Evolutionary conservation across 2,113 vertebrate genomes (phyloP), one percentile per base, ranked within the genome.

Genomic region (Catharus fuscescens): DNA sequence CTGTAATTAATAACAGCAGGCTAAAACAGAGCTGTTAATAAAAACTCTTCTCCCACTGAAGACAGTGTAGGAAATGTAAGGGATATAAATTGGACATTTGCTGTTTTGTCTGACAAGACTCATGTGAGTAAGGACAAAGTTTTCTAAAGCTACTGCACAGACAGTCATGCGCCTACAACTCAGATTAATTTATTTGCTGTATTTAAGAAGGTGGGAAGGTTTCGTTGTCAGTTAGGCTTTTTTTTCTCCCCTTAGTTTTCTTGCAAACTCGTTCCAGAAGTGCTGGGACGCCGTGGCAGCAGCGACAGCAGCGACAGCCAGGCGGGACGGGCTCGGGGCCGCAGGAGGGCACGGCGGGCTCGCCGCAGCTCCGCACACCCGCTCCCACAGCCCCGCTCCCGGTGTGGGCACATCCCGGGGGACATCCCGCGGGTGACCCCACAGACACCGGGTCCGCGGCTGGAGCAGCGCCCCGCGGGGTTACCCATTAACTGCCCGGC

Each of bases 41-140:
- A 47, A 64, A 82, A 28, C 21, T 54, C 38, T 42, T 38, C 77
- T 80, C 47, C 8, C 53, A 21, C 29, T 4, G 45, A 20, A 65
- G 60, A 16, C 42, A 15, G 17, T 0, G 24, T 5, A 31, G 1
- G 1, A 52, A 83, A 69, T 0, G 25, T 10, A 54, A 42, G 59
- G 36, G 66, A 34, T 56, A 59, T 76, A 44, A 64, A 25, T 1
- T 10, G 28, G 32, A 14, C 44, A 8, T 56, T 29, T 9, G 45
- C 54, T 42, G 62, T 6, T 88, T 36, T 50, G 74, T 36, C 54
- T 81, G 81, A 70, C 59, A 47, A 82, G 31, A 12, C 21, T 38
- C 62, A 8, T 8, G 16, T 0, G 2, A 85, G 10, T 3, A 25
- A 53, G 18, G n/a, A 88, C 67, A 9, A 67, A 72, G 47, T 73